Conservation (phyloP, 2,888 invertebrate genomes). For the Petrolisthes cinctipes region DNA sequence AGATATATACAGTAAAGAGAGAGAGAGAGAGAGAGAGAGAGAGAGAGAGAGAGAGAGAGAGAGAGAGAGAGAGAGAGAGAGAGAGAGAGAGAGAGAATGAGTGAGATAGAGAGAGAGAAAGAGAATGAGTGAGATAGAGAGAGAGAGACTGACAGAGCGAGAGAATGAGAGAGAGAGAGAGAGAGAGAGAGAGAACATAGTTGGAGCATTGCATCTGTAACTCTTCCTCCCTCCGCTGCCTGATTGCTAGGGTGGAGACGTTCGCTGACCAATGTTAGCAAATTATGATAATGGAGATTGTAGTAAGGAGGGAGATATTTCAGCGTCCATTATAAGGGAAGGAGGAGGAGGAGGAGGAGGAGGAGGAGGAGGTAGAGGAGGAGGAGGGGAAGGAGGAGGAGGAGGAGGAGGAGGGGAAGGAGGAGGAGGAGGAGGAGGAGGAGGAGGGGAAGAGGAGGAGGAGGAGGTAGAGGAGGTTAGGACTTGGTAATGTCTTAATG, state of each 20-base stretch:
- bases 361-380: background rate
- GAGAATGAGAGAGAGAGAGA: too few relatives aligned
- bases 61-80: too few relatives aligned
- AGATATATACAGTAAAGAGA: too few relatives aligned
- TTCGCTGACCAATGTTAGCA: conserved; percentile 23
- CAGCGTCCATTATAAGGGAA: conserved; percentile 21
- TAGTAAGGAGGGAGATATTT: conserved; percentile 26
- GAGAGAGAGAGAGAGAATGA: too few relatives aligned
- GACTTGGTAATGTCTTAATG: too few relatives aligned
- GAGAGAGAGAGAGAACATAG: background rate
- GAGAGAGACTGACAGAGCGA: too few relatives aligned
- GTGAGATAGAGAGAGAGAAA: too few relatives aligned
- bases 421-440: background rate
- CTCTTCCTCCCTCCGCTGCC: background rate
- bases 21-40: too few relatives aligned
- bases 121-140: too few relatives aligned
- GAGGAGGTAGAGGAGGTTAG: too few relatives aligned
- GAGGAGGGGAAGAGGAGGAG: conserved; percentile 1
- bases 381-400: conserved; percentile 2
- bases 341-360: background rate
- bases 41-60: too few relatives aligned
- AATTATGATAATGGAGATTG: conserved; percentile 45
- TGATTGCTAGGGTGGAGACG: conserved; percentile 36
- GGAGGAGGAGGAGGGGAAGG: background rate
- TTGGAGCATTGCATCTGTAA: conserved; percentile 28